phyloP scores from a whole-genome alignment of 2,113 vertebrate species.

The Brachyhypopomus gauderio region DNA sequence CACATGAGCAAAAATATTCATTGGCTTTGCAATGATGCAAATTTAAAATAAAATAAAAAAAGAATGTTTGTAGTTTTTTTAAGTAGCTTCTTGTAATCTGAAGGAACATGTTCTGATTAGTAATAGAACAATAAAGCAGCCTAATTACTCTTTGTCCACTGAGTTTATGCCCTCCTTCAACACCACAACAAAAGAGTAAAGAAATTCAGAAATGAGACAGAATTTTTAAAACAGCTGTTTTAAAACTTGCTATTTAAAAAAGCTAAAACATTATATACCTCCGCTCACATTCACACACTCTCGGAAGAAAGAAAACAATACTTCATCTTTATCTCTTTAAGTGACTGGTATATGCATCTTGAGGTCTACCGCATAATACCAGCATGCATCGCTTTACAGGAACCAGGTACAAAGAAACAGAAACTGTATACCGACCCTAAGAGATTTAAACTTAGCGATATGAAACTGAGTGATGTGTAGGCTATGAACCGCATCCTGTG shows the following conservation, averaged over 20 bases:
- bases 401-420: constrained; percentile 2
- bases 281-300: neutral
- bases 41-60: constrained; percentile 50
- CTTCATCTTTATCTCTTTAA: neutral
- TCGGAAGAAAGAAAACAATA: neutral
- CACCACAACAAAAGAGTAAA: constrained; percentile 2
- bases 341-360: neutral
- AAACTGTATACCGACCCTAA: neutral
- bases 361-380: neutral
- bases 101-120: neutral
- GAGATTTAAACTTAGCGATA: neutral
- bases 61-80: constrained; percentile 13
- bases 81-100: constrained; percentile 17
- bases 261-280: too few relatives aligned
- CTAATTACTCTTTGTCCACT: neutral
- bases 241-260: neutral
- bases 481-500: constrained; percentile 44
- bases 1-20: constrained; percentile 23
- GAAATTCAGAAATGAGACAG: neutral
- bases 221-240: neutral
- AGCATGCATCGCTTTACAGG: neutral
- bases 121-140: neutral
- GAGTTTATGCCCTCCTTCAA: neutral
- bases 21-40: constrained; percentile 14
- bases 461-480: neutral